Evolutionary conservation across 2,113 vertebrate species (phyloP), one percentile per base, ranked within the genome.

Genomic region (Ia io): DNA sequence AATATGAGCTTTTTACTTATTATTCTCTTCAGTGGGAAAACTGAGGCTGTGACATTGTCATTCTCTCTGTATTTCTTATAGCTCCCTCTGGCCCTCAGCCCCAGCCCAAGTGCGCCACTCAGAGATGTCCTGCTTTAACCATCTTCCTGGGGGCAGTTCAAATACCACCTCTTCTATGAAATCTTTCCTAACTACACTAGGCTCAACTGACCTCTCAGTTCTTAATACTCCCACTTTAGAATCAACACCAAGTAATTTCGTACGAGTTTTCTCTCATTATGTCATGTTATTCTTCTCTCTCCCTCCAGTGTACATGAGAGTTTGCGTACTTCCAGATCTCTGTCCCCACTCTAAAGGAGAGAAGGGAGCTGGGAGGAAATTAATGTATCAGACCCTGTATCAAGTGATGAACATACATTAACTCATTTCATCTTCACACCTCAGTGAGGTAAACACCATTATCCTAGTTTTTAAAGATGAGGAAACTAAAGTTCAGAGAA

Each of bases 401-500:
- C 44, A 86, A 61, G 28, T 67, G 11, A 37, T 85, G 95, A 25
- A 30, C 63, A 91, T 9, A 69, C 17, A 14, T 61, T 37, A 69
- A 67, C 30, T 88, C 71, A 88, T 44, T 86, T 88, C 76, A 92
- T 40, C n/a, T 73, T 83, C 37, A 88, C 25, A 80, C 49, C n/a
- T 78, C 53, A 80, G 25, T 18, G 32, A 77, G 44, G 47, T 37
- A 84, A 93, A 82, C 51, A 74, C 59, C 44, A 74, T 49, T 67
- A 91, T 37, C 18, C 53, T 40, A 13, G 9, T 82, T 94, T 94
- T 59, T 95, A n/a, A 90, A 83, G 28, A 85, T 74, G 44, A 95
- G 47, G 42, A 94, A 83, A 94, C 49, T 28, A 35, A 91, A 53
- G 69, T 91, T 93, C 79, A 94, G 78, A 96, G 70, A 93, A 65